Percentiles rank a stretch among this genome's conserved stretches.
These are phyloP conservation scores for Megaceryle alcyon DNA, from an alignment of 2,797 vertebrate species.

Conservation along the genomic window DNA sequence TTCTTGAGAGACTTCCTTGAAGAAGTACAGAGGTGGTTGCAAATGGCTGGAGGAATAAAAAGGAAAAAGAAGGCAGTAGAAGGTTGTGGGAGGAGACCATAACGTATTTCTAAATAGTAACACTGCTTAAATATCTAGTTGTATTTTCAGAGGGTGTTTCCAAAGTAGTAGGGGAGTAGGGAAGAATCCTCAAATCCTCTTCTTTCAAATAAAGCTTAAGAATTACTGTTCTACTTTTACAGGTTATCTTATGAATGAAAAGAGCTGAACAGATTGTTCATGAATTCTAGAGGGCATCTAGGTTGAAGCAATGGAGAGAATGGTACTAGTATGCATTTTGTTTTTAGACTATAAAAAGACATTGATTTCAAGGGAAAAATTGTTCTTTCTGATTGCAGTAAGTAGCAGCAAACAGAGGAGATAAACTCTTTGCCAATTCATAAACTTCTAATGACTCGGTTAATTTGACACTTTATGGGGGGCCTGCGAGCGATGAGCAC, in stretches of 20 bases:
- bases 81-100: background rate
- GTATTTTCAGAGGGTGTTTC: background rate
- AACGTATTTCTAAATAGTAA: background rate
- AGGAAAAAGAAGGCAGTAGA: background rate
- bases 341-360: constrained; percentile 84
- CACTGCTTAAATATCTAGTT: background rate
- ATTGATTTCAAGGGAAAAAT: constrained; percentile 79
- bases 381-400: constrained; percentile 42
- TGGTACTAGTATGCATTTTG: constrained; percentile 69
- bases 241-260: constrained; percentile 62
- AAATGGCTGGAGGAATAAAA: background rate
- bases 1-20: background rate
- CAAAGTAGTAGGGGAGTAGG: background rate
- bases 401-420: constrained; percentile 27
- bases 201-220: constrained; percentile 21
- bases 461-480: background rate
- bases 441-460: background rate
- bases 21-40: background rate
- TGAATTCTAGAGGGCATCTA: constrained; percentile 52
- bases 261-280: constrained; percentile 54
- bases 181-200: background rate
- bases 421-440: background rate
- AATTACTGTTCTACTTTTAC: constrained; percentile 52
- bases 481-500: background rate
- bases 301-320: constrained; percentile 57